Evolutionary conservation across 2,113 vertebrate species (phyloP).

Genomic region (Oreochromis aureus): DNA sequence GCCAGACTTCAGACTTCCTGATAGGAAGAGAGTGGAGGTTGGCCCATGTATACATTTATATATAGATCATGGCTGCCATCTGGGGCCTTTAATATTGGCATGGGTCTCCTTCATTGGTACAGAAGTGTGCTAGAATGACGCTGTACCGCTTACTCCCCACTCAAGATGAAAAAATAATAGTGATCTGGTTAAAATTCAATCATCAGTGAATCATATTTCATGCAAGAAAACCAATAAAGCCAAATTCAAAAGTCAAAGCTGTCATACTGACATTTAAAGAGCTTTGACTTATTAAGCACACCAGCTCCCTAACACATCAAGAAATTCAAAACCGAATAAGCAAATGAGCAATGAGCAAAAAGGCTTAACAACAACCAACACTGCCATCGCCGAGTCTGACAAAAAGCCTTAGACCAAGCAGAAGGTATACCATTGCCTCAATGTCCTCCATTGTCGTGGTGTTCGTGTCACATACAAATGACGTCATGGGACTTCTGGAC

Average conservation of each 20-base stretch:
- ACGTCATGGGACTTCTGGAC: neutral
- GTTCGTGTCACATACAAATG: neutral
- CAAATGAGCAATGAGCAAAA: rapidly evolving
- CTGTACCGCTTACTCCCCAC: rapidly evolving
- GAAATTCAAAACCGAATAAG: neutral
- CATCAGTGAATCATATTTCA: neutral
- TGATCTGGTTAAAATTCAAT: neutral
- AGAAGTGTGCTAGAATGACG: neutral
- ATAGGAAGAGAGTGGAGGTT: slow-evolving; percentile 53
- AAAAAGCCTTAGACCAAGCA: neutral
- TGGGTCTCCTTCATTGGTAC: neutral
- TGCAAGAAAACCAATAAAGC: neutral
- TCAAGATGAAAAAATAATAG: neutral
- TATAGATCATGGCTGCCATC: neutral
- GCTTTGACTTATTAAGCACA: too few relatives aligned
- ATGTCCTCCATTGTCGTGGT: rapidly evolving
- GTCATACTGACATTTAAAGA: rapidly evolving
- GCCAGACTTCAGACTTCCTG: slow-evolving; percentile 68
- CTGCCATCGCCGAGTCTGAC: rapidly evolving
- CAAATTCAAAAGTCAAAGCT: neutral
- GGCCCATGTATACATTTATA: slow-evolving; percentile 29
- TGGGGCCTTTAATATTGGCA: neutral
- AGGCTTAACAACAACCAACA: neutral
- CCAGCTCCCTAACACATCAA: neutral
- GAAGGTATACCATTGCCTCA: neutral